phyloP scores from a whole-genome alignment of 2,797 vertebrate species.

The Vultur gryphus region DNA sequence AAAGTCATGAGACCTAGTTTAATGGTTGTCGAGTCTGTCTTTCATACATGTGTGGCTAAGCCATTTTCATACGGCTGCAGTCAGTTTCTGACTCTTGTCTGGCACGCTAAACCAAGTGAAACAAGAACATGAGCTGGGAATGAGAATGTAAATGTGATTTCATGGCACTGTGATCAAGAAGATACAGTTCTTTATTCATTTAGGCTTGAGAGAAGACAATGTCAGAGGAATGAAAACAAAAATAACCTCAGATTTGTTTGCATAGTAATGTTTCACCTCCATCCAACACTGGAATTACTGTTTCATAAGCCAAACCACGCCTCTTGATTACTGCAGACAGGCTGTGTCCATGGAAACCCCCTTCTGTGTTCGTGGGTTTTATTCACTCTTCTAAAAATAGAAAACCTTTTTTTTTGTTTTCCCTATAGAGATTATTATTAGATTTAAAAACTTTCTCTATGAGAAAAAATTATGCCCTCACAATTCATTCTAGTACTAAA shows the following conservation, averaged over 20 bases:
- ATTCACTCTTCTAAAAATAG: slow-evolving; percentile 1
- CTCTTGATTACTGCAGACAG: neutral
- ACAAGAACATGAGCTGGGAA: neutral
- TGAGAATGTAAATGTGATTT: slow-evolving; percentile 32
- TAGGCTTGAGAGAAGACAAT: neutral
- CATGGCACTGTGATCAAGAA: neutral
- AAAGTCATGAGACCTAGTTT: neutral
- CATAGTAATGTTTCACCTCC: neutral
- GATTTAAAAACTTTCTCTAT: neutral
- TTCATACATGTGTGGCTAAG: neutral
- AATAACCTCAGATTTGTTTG: neutral
- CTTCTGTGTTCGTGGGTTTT: neutral
- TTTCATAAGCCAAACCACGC: neutral
- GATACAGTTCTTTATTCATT: neutral
- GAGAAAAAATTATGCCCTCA: neutral
- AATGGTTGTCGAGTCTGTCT: neutral
- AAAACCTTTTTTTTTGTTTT: neutral
- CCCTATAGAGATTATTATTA: neutral
- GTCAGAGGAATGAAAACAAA: neutral
- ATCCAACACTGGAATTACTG: neutral
- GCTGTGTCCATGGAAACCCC: neutral
- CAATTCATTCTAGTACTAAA: slow-evolving; percentile 19
- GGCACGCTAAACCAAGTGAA: neutral
- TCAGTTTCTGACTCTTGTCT: neutral
- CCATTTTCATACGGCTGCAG: neutral